A percentile compares a stretch with the other conserved stretches of the same genome.
phyloP scores from a whole-genome alignment of 2,797 vertebrate genomes.

The Danio choprae region DNA sequence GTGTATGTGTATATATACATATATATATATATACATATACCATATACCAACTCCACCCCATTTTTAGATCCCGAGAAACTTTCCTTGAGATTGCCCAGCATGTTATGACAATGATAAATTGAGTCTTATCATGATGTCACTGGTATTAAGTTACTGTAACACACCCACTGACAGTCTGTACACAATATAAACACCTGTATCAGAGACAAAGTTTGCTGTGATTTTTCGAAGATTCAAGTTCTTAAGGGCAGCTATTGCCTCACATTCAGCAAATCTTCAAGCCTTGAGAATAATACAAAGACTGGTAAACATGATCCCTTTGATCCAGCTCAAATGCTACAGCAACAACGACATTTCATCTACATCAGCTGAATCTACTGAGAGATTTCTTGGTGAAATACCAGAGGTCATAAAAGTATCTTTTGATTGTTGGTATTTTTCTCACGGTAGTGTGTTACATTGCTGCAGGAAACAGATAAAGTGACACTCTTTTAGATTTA shows the following conservation, averaged over 20 bases:
- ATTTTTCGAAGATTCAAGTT: slow-evolving; percentile 1
- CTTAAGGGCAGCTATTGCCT: not conserved
- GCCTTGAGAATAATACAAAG: not conserved
- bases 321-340: slow-evolving; percentile 12
- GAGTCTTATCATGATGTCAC: not conserved
- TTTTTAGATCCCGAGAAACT: no score
- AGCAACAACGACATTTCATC: not conserved
- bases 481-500: not conserved
- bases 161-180: not conserved
- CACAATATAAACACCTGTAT: slow-evolving; percentile 11
- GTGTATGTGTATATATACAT: no score
- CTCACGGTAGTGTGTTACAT: not conserved
- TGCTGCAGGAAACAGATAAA: not conserved
- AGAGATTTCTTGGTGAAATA: not conserved
- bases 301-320: not conserved
- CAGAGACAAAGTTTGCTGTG: not conserved
- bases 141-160: not conserved
- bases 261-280: slow-evolving; percentile 3
- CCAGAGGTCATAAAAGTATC: slow-evolving; percentile 5
- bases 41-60: no score
- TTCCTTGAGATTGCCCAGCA: no score
- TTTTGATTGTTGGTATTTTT: not conserved
- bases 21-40: no score
- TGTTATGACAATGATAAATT: not conserved
- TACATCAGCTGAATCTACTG: slow-evolving; percentile 1